Base-by-base conservation (phyloP, 2,888 invertebrate species). In the Theretra japonica region DNA sequence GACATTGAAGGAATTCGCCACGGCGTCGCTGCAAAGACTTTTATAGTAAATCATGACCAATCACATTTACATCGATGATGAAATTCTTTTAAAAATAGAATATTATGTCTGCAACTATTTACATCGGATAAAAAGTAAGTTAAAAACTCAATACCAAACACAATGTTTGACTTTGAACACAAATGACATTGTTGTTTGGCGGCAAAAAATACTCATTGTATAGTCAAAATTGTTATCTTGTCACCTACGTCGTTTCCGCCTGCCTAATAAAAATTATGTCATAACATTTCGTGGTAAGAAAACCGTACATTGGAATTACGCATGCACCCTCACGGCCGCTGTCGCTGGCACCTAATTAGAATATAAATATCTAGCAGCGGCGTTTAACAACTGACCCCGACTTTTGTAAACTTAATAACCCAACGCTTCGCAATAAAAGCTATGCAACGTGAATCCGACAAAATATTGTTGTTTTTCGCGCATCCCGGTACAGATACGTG, bases 321-420 rank as follows among this genome's bases (percentile, higher is more conserved):
- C 88, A 92, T 93, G 91, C 90, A 93, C 91, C 91, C 90, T 87
- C 84, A 82, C 82, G 81, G 82, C 76, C 81, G 82, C 86, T 87
- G 89, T 85, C 81, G 89, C 87, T 86, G 88, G 88, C 91, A 91
- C 86, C 86, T 90, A 90, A 91, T 93, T 91, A 91, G 85, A 92
- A 93, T 93, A 90, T 90, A 89, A 91, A 91, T 90, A 89, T 88
- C 87, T 86, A 88, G 87, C 82, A 86, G 83, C 85, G 85, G 80
- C 85, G 87, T 89, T 91, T 87, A 90, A 85, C 85, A 86, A 89
- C 90, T 92, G 91, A 91, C 90, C 90, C 87, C 81, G 82, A 33
- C 84, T 83, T 88, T 89, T 91, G 86, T 89, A 86, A 90, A 88
- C 89, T 86, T 88, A 88, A 88, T 89, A 90, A 87, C 82, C 82